Conservation (phyloP, 2,797 vertebrate species). For the Eutrigla gurnardus region DNA sequence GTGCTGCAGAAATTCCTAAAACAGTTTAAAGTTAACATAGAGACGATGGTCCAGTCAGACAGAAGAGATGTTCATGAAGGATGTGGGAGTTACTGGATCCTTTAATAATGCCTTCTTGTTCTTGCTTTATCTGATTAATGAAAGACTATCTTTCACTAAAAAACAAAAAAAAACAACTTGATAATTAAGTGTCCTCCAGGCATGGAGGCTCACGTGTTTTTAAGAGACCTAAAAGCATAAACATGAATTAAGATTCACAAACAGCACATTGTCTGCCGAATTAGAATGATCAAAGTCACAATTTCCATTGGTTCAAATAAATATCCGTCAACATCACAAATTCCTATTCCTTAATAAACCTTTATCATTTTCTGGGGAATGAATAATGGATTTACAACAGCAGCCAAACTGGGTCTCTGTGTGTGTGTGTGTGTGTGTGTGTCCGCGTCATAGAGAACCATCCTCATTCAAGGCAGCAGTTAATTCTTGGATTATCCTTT, state of each 20-base stretch:
- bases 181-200: neutral
- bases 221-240: too few species aligned
- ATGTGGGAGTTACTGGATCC: too few species aligned
- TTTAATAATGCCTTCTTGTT: too few species aligned
- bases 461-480: conserved; percentile 36
- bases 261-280: too few species aligned
- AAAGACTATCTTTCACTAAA: neutral
- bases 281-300: too few species aligned
- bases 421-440: neutral
- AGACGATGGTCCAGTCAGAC: too few species aligned
- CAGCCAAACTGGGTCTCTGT: neutral
- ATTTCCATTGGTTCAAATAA: too few species aligned
- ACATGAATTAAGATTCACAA: too few species aligned
- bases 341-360: neutral
- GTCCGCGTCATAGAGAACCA: conserved; percentile 5
- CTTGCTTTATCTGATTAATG: too few species aligned
- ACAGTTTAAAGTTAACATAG: too few species aligned
- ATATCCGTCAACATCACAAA: neutral
- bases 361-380: neutral
- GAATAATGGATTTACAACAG: neutral
- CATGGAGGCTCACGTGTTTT: neutral
- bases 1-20: too few species aligned
- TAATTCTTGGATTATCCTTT: conserved; percentile 61
- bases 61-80: too few species aligned
- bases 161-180: neutral